Conservation (phyloP, 2,113 vertebrate genomes). For the Prolemur simus region DNA sequence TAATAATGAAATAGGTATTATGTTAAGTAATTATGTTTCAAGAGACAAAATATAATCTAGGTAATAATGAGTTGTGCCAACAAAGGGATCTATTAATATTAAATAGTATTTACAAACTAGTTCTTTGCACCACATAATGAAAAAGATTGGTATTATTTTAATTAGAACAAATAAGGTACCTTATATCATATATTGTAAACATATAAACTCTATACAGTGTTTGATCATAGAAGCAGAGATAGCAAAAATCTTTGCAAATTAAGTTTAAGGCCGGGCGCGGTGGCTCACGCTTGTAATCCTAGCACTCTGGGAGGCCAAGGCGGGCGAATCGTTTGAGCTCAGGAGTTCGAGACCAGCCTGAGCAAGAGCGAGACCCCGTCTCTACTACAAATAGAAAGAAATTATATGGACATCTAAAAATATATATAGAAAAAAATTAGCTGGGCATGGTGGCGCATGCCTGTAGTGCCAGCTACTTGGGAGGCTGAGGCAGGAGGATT, state of each 20-base stretch:
- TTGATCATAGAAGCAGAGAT: background rate
- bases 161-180: background rate
- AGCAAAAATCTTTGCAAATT: background rate
- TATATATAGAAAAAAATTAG: too few relatives aligned
- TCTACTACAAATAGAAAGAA: too few relatives aligned
- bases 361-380: too few relatives aligned
- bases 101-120: background rate
- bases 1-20: background rate
- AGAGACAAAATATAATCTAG: background rate
- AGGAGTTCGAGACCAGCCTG: too few relatives aligned
- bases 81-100: background rate
- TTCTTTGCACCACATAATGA: background rate
- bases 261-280: background rate
- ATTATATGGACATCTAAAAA: too few relatives aligned
- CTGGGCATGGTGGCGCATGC: too few relatives aligned
- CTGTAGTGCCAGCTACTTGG: too few relatives aligned
- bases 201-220: background rate
- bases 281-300: too few relatives aligned
- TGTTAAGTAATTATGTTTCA: slow-evolving; percentile 8
- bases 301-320: too few relatives aligned
- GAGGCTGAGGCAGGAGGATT: too few relatives aligned
- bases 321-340: too few relatives aligned
- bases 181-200: slow-evolving; percentile 15
- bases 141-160: slow-evolving; percentile 11
- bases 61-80: background rate